phyloP scores from a whole-genome alignment of 2,888 invertebrate species.

The Diabrotica balteata region DNA sequence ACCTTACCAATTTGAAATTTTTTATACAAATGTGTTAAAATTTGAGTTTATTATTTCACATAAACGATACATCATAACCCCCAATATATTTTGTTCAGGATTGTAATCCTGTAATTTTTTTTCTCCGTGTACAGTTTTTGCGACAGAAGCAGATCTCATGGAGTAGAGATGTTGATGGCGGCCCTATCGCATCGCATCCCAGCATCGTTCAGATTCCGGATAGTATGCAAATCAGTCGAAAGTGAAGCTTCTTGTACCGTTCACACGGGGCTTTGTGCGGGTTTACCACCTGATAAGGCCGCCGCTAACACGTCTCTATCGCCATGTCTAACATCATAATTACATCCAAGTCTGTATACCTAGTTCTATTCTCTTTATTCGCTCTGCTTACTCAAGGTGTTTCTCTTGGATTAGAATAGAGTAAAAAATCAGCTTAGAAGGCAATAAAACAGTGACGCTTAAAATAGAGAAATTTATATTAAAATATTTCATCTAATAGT shows the following conservation, averaged over 20 bases:
- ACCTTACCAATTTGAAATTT: no score
- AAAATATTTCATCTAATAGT: no score
- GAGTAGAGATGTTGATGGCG: slow-evolving; percentile 32
- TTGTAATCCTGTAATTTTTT: no score
- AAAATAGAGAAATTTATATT: no score
- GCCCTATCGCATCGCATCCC: slow-evolving; percentile 10
- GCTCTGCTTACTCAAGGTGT: slow-evolving; percentile 3
- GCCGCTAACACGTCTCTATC: slow-evolving; percentile 44
- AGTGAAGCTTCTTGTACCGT: slow-evolving; percentile 53
- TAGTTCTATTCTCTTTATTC: slow-evolving; percentile 13
- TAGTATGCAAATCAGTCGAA: slow-evolving; percentile 55
- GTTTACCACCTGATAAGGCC: slow-evolving; percentile 56
- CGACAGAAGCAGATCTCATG: slow-evolving; percentile 1
- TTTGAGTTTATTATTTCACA: no score
- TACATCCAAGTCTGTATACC: slow-evolving; percentile 36
- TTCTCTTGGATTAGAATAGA: not conserved
- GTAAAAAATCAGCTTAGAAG: no score
- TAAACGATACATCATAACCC: no score
- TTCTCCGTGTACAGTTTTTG: not conserved
- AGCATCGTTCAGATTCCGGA: slow-evolving; percentile 35
- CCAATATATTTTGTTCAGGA: no score
- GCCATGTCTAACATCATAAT: slow-evolving; percentile 47
- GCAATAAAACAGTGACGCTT: no score
- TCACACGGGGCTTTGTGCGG: slow-evolving; percentile 56
- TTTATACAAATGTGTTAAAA: no score